A percentile compares a stretch with the other conserved stretches of the same genome.
Evolutionary conservation across 2,113 vertebrate species (phyloP).

Genomic region (Callopanchax toddi): DNA sequence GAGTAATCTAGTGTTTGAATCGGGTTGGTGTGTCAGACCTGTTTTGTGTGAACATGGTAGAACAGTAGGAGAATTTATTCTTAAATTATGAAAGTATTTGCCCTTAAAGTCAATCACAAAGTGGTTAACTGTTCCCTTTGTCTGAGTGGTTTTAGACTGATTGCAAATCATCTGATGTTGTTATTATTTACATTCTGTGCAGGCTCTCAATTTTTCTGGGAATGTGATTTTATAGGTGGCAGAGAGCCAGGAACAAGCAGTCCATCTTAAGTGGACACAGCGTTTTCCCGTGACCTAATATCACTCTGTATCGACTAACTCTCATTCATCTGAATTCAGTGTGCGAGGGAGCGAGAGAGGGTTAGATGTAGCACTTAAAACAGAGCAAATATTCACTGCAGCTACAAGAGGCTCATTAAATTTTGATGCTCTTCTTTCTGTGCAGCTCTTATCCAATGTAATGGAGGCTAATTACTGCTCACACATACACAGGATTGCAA

Average conservation of each 20-base stretch:
- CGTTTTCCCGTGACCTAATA: conserved; percentile 56
- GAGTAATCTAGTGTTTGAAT: too few relatives aligned
- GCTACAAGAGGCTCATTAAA: conserved; percentile 76
- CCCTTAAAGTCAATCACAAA: background rate
- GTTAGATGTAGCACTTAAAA: conserved; percentile 55
- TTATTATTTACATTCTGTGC: background rate
- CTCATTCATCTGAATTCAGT: conserved; percentile 40
- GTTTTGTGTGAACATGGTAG: too few relatives aligned
- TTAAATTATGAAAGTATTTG: background rate
- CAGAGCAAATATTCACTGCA: conserved; percentile 63
- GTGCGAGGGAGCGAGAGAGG: conserved; percentile 15
- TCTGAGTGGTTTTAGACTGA: background rate
- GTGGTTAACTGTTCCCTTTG: background rate
- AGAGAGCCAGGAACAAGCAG: conserved; percentile 35
- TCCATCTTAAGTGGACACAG: conserved; percentile 44
- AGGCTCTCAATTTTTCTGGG: background rate
- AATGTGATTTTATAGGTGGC: conserved; percentile 34
- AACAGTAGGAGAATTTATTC: too few relatives aligned
- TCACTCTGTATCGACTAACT: conserved; percentile 45
- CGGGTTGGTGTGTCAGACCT: too few relatives aligned
- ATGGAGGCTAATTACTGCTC: conserved; percentile 73
- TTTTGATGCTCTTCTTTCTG: conserved; percentile 74
- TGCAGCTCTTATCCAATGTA: conserved; percentile 73
- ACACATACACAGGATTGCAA: conserved; percentile 64
- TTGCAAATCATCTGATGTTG: background rate